A percentile compares a stretch with the other conserved stretches of the same genome.
Conservation (phyloP, 2,888 invertebrate genomes). For the Oxyteleia sp. region DNA sequence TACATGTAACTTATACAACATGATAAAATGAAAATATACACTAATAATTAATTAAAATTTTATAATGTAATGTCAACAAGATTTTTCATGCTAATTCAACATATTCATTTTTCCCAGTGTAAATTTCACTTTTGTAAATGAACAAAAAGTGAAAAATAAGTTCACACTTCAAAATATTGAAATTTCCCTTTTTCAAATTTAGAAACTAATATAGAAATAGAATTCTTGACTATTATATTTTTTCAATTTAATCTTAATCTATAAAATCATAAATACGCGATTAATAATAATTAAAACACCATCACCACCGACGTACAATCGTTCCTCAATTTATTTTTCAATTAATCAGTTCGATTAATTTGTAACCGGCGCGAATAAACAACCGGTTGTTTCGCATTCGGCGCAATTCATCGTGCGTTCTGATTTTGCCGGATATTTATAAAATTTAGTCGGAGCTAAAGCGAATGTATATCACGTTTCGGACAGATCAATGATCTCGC, state of each 20-base stretch:
- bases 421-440: conserved; percentile 55
- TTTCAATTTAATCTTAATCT: background rate
- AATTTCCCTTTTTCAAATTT: too few relatives aligned
- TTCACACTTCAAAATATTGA: too few relatives aligned
- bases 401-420: conserved; percentile 37
- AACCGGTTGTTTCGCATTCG: conserved; percentile 17
- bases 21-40: too few relatives aligned
- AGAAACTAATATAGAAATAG: too few relatives aligned
- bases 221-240: too few relatives aligned
- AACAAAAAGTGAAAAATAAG: too few relatives aligned
- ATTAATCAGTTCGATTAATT: conserved; percentile 44
- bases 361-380: conserved; percentile 19
- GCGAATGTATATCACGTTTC: conserved; percentile 64
- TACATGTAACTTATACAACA: too few relatives aligned
- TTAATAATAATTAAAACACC: background rate
- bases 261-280: background rate
- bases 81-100: too few relatives aligned
- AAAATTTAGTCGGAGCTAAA: conserved; percentile 49
- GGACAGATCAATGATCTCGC: conserved; percentile 64
- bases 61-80: too few relatives aligned
- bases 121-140: too few relatives aligned
- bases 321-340: conserved; percentile 21
- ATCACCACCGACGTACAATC: background rate
- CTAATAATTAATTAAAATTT: too few relatives aligned
- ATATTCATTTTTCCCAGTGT: too few relatives aligned